These are phyloP conservation scores for Dendrolimus houi DNA, from an alignment of 2,888 invertebrate genomes.

Conservation along the genomic window DNA sequence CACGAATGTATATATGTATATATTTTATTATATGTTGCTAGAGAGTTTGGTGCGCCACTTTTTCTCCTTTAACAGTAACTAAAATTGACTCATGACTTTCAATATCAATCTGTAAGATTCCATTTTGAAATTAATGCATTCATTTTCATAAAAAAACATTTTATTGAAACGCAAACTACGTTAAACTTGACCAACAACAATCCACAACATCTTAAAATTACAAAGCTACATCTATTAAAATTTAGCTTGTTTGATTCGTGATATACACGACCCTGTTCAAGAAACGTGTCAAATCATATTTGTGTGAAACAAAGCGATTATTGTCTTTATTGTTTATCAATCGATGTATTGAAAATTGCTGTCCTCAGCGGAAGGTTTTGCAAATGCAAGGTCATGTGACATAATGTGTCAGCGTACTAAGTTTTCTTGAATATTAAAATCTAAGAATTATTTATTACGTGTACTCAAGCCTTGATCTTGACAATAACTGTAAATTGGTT, in stretches of 20 bases:
- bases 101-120: too few species aligned
- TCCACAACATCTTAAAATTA: too few species aligned
- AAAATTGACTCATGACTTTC: too few species aligned
- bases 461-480: neutral
- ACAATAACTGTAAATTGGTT: neutral
- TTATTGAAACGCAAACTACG: too few species aligned
- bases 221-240: too few species aligned
- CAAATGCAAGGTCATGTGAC: neutral
- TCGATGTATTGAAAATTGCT: constrained; percentile 12
- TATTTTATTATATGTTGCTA: too few species aligned
- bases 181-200: too few species aligned
- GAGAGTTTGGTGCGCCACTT: too few species aligned
- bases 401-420: neutral
- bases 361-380: constrained; percentile 18
- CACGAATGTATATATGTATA: too few species aligned
- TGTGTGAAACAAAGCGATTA: constrained; percentile 16
- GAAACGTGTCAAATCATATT: constrained; percentile 23
- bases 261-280: constrained; percentile 2
- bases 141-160: too few species aligned
- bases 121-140: too few species aligned
- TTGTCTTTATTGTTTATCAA: constrained; percentile 8
- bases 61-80: too few species aligned
- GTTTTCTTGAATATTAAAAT: neutral
- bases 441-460: neutral
- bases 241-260: neutral